phyloP scores from a whole-genome alignment of 2,888 invertebrate genomes.

The Athalia circularis region DNA sequence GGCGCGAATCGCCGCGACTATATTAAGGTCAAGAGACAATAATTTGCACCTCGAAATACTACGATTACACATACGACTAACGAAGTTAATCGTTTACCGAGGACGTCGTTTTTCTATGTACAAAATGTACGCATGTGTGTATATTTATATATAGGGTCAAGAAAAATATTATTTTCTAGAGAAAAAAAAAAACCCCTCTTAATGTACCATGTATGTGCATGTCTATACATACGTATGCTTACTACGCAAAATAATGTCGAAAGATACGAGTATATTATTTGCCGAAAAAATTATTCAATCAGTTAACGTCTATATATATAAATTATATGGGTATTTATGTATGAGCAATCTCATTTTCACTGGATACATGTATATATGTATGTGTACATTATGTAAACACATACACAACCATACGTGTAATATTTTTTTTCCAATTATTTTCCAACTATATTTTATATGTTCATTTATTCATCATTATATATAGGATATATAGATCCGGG shows the following conservation, averaged over 20 bases:
- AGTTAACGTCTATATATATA: not conserved
- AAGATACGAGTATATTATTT: no score
- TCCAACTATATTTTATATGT: no score
- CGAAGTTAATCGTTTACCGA: not conserved
- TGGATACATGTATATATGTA: not conserved
- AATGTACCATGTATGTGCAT: no score
- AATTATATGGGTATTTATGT: not conserved
- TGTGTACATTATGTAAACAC: not conserved
- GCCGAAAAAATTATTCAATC: no score
- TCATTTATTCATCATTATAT: no score
- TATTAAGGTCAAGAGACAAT: conserved; percentile 34
- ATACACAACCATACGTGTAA: not conserved
- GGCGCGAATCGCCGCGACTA: conserved; percentile 36
- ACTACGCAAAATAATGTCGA: no score
- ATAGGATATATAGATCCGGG: no score
- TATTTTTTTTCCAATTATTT: no score
- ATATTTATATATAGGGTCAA: conserved; percentile 11
- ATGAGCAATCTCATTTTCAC: not conserved
- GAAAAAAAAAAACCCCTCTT: no score
- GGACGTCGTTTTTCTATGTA: not conserved
- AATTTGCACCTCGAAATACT: conserved; percentile 4
- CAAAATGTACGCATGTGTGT: no score
- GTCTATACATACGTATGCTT: no score
- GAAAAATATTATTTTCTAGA: not conserved
- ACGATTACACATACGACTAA: not conserved